A percentile compares a stretch with the other conserved stretches of the same genome.
Conservation (phyloP, 1,140 invertebrate genomes). For the Berghia stephanieae region DNA sequence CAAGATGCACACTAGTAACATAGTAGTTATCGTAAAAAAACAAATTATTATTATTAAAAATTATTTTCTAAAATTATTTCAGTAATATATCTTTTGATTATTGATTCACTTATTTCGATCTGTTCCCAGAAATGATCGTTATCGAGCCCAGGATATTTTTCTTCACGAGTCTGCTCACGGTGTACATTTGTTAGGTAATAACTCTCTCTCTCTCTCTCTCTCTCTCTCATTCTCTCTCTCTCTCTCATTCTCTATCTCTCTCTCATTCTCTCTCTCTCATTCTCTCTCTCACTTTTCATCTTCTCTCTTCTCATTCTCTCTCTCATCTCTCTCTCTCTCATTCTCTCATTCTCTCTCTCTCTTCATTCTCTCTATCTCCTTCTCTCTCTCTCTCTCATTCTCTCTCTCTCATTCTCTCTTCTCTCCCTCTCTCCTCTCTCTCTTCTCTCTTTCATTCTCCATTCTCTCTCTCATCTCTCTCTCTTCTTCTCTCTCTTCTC, state of each 20-base stretch:
- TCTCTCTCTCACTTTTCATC: background rate
- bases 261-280: background rate
- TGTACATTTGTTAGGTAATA: slow-evolving; percentile 40
- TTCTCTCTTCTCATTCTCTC: too few species aligned
- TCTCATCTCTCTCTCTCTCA: background rate
- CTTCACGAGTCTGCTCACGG: slow-evolving; percentile 46
- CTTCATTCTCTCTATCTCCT: background rate
- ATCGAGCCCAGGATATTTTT: slow-evolving; percentile 40
- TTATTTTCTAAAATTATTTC: too few species aligned
- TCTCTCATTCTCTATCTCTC: background rate
- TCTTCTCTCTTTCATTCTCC: background rate
- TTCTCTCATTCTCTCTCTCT: background rate
- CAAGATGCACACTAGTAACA: too few species aligned
- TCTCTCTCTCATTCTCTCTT: background rate
- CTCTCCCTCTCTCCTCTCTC: background rate
- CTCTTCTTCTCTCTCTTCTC: background rate
- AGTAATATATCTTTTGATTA: too few species aligned
- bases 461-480: too few species aligned
- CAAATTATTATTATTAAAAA: too few species aligned
- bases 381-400: background rate
- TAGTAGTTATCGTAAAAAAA: too few species aligned
- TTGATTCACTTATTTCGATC: too few species aligned
- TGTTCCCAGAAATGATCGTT: slow-evolving; percentile 22
- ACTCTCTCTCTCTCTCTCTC: background rate
- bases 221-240: background rate